Evolutionary conservation across 2,888 invertebrate genomes (phyloP).

Genomic region (Minunthozetes semirufus): DNA sequence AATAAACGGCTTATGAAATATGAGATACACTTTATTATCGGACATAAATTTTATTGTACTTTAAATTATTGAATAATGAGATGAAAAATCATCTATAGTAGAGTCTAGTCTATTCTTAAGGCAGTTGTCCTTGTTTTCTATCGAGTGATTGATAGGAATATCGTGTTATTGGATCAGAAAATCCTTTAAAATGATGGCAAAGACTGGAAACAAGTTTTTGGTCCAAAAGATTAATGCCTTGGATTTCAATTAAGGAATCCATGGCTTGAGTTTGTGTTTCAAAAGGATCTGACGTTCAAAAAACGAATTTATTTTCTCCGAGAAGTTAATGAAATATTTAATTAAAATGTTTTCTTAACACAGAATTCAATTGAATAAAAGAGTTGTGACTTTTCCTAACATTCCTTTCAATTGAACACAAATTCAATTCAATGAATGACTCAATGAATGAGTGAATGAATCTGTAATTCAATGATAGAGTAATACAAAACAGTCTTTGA

Average conservation of each 20-base stretch:
- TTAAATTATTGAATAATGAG: neutral
- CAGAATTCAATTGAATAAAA: neutral
- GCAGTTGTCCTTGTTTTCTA: no score
- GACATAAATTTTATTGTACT: constrained; percentile 3
- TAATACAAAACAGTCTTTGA: neutral
- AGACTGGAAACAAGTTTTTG: neutral
- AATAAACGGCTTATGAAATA: neutral
- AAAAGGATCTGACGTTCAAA: neutral
- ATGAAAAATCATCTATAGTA: neutral
- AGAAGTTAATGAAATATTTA: neutral
- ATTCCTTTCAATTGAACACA: no score
- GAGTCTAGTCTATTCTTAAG: no score
- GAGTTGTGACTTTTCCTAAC: neutral
- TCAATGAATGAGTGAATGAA: neutral
- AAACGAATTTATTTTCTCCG: neutral
- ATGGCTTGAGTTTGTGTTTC: neutral
- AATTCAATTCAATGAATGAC: neutral
- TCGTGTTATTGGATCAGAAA: no score
- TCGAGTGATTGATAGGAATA: no score
- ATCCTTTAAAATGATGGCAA: no score
- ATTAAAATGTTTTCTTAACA: neutral
- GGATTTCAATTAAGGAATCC: neutral
- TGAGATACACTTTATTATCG: neutral
- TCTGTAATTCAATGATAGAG: neutral
- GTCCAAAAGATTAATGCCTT: neutral